Base-by-base conservation (phyloP, 1,140 invertebrate species). In the Atta cephalotes region DNA sequence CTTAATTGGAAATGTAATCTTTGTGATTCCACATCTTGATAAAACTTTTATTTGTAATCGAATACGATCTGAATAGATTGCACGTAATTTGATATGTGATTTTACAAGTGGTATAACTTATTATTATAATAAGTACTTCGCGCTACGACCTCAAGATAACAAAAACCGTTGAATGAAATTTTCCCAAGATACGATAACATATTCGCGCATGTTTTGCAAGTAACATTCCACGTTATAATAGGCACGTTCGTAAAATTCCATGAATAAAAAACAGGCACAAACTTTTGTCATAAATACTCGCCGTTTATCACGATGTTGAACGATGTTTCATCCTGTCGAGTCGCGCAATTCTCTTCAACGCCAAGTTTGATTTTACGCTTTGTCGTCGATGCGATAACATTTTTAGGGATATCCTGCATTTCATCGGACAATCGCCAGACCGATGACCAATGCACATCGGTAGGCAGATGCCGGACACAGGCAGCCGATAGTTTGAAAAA, bases 381-480 rank as follows among this genome's bases (percentile, higher is more conserved):
- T 58, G 49, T 60, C 39, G 31, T 63, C 14, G 5, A 62, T 28
- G 18, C 70, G 71, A 18, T 51, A 35, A 51, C 21, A 39, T 3
- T 74, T 39, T 49, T 60, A 16, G 25, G 56, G 7, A n/a, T 74
- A 62, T 49, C 49, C 77, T 53, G 82, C 60, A n/a, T 66, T 66
- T 39, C 56, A 56, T 78, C 62, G 82, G 49, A 85, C 62, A 39
- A 84, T 76, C 80, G 70, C 80, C 70, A 62, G 56, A 65, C 9
- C 60, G 12, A 72, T 53, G 28, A 35, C 21, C 63, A 28, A 79
- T 89, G 53, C 45, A 53, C 18, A 68, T 80, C 51, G 66, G 80
- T 10, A 18, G 53, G n/a, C 90, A 91, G 90, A 89, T 91, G 90
- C 45, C 28, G 12, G 25, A 77, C 60, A 53, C 2, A 14, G 62